These are phyloP conservation scores for Hylomyscus alleni DNA, from an alignment of 2,797 vertebrate genomes.

Conservation along the genomic window DNA sequence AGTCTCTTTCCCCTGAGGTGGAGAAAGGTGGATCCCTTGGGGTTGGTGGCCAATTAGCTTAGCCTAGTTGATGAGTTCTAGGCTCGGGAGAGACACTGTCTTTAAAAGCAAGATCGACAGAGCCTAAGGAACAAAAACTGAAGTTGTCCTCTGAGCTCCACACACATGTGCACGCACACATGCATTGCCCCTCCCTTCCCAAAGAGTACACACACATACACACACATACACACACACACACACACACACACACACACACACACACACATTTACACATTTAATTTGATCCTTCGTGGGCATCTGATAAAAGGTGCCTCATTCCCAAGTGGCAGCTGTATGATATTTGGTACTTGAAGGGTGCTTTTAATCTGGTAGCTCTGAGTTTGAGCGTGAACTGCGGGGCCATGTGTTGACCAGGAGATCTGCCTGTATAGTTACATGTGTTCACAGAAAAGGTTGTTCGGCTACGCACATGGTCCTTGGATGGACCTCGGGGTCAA, in stretches of 20 bases:
- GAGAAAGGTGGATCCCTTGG: background rate
- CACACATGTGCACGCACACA: background rate
- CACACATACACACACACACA: background rate
- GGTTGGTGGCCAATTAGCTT: background rate
- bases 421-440: background rate
- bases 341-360: background rate
- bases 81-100: background rate
- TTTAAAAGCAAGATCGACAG: background rate
- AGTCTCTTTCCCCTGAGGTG: background rate
- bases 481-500: constrained; percentile 69
- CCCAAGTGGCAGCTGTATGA: too few species aligned
- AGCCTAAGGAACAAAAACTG: background rate
- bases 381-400: background rate
- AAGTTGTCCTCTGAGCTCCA: background rate
- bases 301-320: background rate
- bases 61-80: background rate
- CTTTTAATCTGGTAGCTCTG: background rate
- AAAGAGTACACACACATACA: background rate
- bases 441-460: constrained; percentile 38
- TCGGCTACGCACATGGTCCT: constrained; percentile 44
- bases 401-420: background rate
- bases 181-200: too few species aligned
- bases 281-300: background rate
- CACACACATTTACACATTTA: background rate
- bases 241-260: background rate